Base-by-base conservation (phyloP, 2,888 invertebrate species). In the Eristalis arbustorum region DNA sequence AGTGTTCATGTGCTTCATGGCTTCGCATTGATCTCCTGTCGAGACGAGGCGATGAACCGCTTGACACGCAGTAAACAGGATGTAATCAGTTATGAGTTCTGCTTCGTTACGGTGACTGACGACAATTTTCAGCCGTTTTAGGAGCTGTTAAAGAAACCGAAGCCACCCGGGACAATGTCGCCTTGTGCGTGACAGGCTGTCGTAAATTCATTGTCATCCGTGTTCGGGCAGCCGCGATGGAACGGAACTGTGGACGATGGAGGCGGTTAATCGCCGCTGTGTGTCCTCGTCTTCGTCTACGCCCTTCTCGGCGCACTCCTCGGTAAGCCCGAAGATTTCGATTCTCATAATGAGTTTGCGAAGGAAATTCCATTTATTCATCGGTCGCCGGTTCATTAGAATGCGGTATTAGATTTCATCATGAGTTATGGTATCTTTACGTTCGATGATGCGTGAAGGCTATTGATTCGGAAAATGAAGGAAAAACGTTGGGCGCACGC, bases 181-280 rank as follows among this genome's bases (percentile, higher is more conserved):
- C 62, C 74, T 75, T 83, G 83, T 87, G 87, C 87, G 87, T 87
- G 87, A 23, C 59, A 22, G 63, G 57, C 14, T 72, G n/a, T 72
- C 74, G 75, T 82, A 75, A 83, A 75, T 75, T 56, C 62, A 68
- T 78, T 18, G 63, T 49, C 42, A n/a, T n/a, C 49, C 49, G 1
- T n/a, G 42, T 18, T 31, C 0, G 18, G 18, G 49, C 8, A 8
- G 18, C n/a, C 8, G 49, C 18, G 18, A 49, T 49, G 10, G 49
- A 49, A 49, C 49, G 49, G 49, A 49, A 49, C 31, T 8, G 31
- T 0, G 18, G 42, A 42, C 1, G 14, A 63, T 25, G n/a, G 49
- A n/a, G n/a, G 63, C 57, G 49, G 56, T 71, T 71, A 72, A 78
- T 72, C 64, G 71, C 13, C 18, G 22, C 11, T 31, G 63, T 31